phyloP scores from a whole-genome alignment of 2,888 invertebrate species.

The Hypsopygia costalis region DNA sequence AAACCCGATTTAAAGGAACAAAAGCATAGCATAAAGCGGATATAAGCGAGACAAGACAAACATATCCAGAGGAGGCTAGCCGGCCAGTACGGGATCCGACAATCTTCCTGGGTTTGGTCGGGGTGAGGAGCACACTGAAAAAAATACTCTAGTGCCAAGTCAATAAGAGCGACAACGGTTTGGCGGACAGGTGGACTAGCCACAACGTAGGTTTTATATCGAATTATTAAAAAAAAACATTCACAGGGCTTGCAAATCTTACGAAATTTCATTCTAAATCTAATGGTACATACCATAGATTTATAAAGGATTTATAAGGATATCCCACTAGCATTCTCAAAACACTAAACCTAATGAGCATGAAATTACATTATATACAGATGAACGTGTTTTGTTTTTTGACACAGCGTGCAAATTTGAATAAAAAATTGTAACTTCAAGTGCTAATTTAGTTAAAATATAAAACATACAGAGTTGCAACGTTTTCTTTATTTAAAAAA shows the following conservation, averaged over 20 bases:
- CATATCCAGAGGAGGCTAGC: conserved; percentile 80
- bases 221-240: conserved; percentile 26
- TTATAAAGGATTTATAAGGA: conserved; percentile 30
- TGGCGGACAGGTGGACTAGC: conserved; percentile 52
- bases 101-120: conserved; percentile 79
- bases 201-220: conserved; percentile 14
- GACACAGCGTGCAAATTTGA: conserved; percentile 23
- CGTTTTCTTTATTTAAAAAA: too few relatives aligned
- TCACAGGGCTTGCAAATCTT: conserved; percentile 28
- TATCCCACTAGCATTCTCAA: conserved; percentile 77
- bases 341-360: conserved; percentile 73
- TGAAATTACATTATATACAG: conserved; percentile 65
- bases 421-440: too few relatives aligned
- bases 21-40: conserved; percentile 70
- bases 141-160: conserved; percentile 79
- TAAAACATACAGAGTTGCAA: conserved; percentile 5
- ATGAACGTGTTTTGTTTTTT: conserved; percentile 23
- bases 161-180: conserved; percentile 70
- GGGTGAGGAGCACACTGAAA: conserved; percentile 81
- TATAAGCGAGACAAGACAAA: conserved; percentile 67
- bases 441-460: too few relatives aligned
- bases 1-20: conserved; percentile 27
- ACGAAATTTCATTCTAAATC: conserved; percentile 26
- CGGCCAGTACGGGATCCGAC: conserved; percentile 70
- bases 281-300: conserved; percentile 23